Base-by-base conservation (phyloP, 2,888 invertebrate genomes). In the Pinctada fucata region DNA sequence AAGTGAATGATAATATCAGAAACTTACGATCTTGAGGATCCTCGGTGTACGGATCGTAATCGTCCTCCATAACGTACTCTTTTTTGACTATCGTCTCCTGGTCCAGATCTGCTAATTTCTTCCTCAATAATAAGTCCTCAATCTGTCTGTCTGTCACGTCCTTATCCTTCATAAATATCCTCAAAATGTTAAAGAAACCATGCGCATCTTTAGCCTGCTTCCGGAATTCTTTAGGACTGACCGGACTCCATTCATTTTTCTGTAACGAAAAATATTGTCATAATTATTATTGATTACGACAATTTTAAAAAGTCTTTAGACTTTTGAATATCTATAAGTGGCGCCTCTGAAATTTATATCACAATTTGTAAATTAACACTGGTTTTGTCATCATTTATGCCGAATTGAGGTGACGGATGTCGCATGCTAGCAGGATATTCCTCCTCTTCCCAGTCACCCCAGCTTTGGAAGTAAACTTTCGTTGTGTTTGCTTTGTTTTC, bases 121-220 rank as follows among this genome's bases (percentile, higher is more conserved):
- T 64, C 50, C 65, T 50, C 63, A 31, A 45, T 65, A 78, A 70
- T 50, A 74, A 69, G 47, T 74, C 47, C n/a, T 78, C 78, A 10
- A 78, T 68, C 65, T 78, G 65, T 45, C 66, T 64, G 52, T 78
- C 74, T 48, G 64, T 70, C 8, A 63, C 64, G 2, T 78, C 6
- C 31, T 74, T 69, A 16, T 78, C 52, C 49, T 78, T 69, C n/a
- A 78, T 31, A 65, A 78, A 78, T 50, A 78, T 74, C 49, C 78
- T 68, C 58, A 73, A 69, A 50, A 78, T 68, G 64, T 78, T 73
- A n/a, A 49, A 73, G 45, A 66, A 78, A 78, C 52, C 47, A 47
- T 69, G 69, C 5, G 48, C 72, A 58, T 63, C 63, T 47, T 72
- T 72, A 13, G 64, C 72, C 10, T 72, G 64, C 47, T 72, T 10